Percentiles rank a stretch among this genome's conserved stretches.
These are phyloP conservation scores for Sialis fuliginosa DNA, from an alignment of 2,888 invertebrate genomes.

Conservation along the genomic window DNA sequence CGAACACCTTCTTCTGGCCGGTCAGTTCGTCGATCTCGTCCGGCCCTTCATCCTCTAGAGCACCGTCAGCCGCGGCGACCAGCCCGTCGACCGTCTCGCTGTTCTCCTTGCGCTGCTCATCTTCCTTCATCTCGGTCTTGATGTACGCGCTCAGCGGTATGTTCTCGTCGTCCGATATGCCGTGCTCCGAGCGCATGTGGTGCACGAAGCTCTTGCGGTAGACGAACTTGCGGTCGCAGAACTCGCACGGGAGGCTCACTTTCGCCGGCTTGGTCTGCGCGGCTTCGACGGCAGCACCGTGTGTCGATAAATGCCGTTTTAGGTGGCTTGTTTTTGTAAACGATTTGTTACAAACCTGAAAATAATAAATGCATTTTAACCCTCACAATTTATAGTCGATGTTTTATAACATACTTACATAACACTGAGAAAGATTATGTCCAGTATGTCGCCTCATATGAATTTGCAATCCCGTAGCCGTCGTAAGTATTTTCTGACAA, in stretches of 20 bases:
- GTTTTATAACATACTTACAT: slow-evolving; percentile 12
- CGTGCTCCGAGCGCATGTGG: slow-evolving; percentile 25
- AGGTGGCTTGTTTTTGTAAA: slow-evolving; percentile 20
- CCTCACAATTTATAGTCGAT: no score
- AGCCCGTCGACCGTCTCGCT: neutral
- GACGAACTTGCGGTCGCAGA: slow-evolving; percentile 26
- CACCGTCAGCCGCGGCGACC: neutral
- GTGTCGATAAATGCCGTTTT: slow-evolving; percentile 18
- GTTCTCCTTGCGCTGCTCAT: neutral
- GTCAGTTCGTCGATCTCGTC: slow-evolving; percentile 1
- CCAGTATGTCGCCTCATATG: slow-evolving; percentile 52
- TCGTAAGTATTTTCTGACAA: slow-evolving; percentile 18
- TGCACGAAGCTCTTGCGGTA: slow-evolving; percentile 25
- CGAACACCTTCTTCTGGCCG: slow-evolving; percentile 16
- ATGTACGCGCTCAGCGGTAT: neutral
- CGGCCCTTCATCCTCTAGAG: neutral
- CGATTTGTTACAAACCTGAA: slow-evolving; percentile 21
- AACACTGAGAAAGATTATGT: slow-evolving; percentile 16
- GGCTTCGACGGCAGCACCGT: slow-evolving; percentile 12
- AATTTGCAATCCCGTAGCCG: slow-evolving; percentile 21
- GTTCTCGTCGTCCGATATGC: slow-evolving; percentile 19
- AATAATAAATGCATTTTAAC: slow-evolving; percentile 1
- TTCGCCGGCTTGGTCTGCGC: slow-evolving; percentile 7
- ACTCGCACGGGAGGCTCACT: slow-evolving; percentile 23
- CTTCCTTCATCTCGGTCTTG: neutral